Percentiles rank a stretch among this genome's conserved stretches.
Evolutionary conservation across 1,140 invertebrate genomes (phyloP).

Genomic region (Lordiphosa stackelbergi): DNA sequence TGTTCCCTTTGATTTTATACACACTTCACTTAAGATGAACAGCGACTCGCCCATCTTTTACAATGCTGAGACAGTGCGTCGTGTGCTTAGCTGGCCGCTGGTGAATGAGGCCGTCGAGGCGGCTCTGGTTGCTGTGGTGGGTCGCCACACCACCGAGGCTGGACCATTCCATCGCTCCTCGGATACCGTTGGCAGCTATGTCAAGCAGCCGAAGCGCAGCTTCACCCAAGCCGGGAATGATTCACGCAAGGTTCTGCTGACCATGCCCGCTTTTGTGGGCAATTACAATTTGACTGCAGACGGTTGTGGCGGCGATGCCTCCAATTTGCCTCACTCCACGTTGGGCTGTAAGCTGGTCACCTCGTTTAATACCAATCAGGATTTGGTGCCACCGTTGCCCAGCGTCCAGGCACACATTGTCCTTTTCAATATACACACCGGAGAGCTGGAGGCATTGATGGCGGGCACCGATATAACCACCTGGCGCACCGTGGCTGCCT

Average conservation of each 20-base stretch:
- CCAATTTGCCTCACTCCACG: constrained; percentile 38
- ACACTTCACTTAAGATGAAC: constrained; percentile 7
- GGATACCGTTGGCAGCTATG: neutral
- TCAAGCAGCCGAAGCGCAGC: constrained; percentile 38
- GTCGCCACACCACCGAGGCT: no score
- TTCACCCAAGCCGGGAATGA: constrained; percentile 14
- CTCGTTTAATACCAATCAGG: constrained; percentile 70
- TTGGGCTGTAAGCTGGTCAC: constrained; percentile 79
- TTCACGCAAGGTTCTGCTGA: constrained; percentile 48
- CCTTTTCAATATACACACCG: constrained; percentile 77
- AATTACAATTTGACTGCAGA: constrained; percentile 46
- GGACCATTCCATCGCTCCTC: no score
- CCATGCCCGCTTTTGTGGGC: constrained; percentile 78
- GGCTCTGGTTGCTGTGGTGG: constrained; percentile 40
- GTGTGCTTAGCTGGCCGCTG: constrained; percentile 49
- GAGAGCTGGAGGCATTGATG: constrained; percentile 77
- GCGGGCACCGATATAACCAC: constrained; percentile 79
- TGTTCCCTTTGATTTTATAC: no score
- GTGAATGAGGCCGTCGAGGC: constrained; percentile 60
- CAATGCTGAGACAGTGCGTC: constrained; percentile 38
- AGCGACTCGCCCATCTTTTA: constrained; percentile 24
- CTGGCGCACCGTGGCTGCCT: constrained; percentile 81
- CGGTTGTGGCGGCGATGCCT: neutral
- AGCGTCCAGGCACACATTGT: constrained; percentile 77
- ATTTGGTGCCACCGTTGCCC: constrained; percentile 65